phyloP scores from a whole-genome alignment of 2,888 invertebrate species.

The Nesidiocoris tenuis region DNA sequence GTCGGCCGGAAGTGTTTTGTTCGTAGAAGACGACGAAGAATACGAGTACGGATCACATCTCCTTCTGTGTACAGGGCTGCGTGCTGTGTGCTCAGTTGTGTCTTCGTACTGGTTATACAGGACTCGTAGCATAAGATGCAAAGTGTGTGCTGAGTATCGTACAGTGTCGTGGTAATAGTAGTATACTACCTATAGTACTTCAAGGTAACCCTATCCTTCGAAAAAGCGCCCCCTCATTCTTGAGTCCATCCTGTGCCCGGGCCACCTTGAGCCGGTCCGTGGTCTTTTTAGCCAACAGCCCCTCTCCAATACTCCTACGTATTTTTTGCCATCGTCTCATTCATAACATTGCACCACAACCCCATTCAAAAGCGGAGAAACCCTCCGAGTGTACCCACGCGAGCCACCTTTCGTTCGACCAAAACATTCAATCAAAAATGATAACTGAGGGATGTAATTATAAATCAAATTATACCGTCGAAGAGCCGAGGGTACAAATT shows the following conservation, averaged over 20 bases:
- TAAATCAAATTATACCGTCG: too few relatives aligned
- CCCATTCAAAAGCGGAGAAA: not conserved
- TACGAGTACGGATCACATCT: slow-evolving; percentile 3
- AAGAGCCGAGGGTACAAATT: too few relatives aligned
- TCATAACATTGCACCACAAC: not conserved
- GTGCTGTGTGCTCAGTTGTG: not conserved
- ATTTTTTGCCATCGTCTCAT: not conserved
- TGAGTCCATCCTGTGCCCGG: not conserved
- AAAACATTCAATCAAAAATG: not conserved
- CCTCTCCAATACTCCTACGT: not conserved
- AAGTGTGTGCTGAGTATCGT: not conserved
- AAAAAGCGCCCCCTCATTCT: not conserved
- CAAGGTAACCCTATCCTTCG: slow-evolving; percentile 27
- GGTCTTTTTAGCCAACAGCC: not conserved
- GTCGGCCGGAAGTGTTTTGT: slow-evolving; percentile 37
- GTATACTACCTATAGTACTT: too few relatives aligned
- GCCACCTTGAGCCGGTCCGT: not conserved
- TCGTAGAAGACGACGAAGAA: slow-evolving; percentile 22
- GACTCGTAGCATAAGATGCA: not conserved
- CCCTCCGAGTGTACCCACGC: not conserved
- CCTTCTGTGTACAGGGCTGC: not conserved
- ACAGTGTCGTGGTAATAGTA: too few relatives aligned
- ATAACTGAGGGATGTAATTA: too few relatives aligned
- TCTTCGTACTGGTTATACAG: not conserved
- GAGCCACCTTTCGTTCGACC: not conserved